phyloP scores from a whole-genome alignment of 2,113 vertebrate genomes.

The Macrotis lagotis region DNA sequence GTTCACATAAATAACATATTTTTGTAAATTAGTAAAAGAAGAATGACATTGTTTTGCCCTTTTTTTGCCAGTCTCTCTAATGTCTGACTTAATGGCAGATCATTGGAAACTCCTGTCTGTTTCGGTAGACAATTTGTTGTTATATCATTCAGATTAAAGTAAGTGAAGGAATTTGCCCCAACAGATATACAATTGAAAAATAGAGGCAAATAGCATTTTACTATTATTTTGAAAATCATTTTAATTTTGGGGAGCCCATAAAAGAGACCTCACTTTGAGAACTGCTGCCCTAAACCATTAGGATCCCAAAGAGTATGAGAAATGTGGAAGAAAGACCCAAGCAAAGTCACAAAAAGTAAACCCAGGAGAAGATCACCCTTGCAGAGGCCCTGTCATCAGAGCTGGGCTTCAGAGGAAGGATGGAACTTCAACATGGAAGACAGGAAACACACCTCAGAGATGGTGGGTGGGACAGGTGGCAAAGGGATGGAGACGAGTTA shows the following conservation, averaged over 20 bases:
- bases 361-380: not conserved
- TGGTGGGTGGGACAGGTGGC: not conserved
- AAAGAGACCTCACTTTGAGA: not conserved
- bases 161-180: not conserved
- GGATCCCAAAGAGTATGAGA: not conserved
- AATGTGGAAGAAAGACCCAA: not conserved
- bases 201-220: not conserved
- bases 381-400: not conserved
- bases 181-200: not conserved
- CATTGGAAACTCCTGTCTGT: not conserved
- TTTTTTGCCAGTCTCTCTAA: not conserved
- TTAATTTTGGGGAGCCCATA: not conserved
- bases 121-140: not conserved
- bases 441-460: not conserved
- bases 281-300: not conserved
- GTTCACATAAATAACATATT: not conserved
- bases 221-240: not conserved
- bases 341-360: not conserved
- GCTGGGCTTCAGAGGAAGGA: not conserved
- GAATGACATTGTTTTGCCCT: not conserved
- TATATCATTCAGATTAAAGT: not conserved
- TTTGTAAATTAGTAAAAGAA: not conserved
- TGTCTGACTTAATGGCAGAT: not conserved
- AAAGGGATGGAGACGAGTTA: not conserved
- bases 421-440: not conserved